Conservation (phyloP, 2,888 invertebrate species). For the Piscicola geometra region DNA sequence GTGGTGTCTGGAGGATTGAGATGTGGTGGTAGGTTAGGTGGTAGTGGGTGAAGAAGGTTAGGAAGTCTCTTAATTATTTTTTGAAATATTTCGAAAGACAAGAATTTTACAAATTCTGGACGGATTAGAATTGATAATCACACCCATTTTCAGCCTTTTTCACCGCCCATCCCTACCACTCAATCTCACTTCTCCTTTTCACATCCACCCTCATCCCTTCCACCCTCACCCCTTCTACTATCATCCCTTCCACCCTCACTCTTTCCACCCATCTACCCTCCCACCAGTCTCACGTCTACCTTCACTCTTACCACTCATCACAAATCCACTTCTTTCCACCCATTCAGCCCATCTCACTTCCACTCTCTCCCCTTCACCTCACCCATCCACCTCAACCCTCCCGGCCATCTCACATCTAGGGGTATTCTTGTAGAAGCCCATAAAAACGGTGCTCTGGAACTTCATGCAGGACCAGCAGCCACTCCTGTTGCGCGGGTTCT, state of each 20-base stretch:
- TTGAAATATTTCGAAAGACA: too few species aligned
- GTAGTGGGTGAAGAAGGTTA: too few species aligned
- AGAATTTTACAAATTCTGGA: too few species aligned
- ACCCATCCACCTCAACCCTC: conserved; percentile 23
- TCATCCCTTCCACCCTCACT: too few species aligned
- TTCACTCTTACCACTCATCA: not conserved
- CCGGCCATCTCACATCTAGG: conserved; percentile 44
- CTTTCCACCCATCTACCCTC: not conserved
- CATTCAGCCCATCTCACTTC: not conserved
- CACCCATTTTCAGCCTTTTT: too few species aligned
- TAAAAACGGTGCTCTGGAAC: conserved; percentile 39
- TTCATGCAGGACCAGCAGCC: conserved; percentile 43
- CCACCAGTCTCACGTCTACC: not conserved
- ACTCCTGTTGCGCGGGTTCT: conserved; percentile 39
- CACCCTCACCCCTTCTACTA: too few species aligned
- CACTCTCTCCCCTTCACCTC: not conserved
- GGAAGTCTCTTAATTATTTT: too few species aligned
- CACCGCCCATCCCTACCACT: too few species aligned
- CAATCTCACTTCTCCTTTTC: too few species aligned
- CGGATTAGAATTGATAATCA: too few species aligned
- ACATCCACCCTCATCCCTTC: too few species aligned
- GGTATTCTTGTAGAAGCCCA: conserved; percentile 44
- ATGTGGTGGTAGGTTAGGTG: too few species aligned
- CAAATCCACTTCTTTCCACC: not conserved
- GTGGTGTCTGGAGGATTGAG: conserved; percentile 41